Evolutionary conservation across 2,797 vertebrate species (phyloP).

Genomic region (Coilia nasus): DNA sequence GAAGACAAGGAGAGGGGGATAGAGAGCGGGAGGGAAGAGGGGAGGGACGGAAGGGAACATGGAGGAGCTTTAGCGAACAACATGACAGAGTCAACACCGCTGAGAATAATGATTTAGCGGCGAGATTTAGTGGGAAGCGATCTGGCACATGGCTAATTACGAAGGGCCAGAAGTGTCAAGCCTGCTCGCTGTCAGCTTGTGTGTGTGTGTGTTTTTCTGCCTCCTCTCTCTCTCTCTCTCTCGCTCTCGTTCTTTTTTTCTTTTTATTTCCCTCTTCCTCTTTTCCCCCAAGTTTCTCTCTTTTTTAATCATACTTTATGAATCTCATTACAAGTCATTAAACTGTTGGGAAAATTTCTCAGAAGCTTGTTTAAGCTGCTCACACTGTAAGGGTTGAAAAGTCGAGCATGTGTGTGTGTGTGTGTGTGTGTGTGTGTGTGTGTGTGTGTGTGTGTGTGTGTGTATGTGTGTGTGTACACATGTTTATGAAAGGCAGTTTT

Average conservation of each 20-base stretch:
- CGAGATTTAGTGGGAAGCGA: conserved; percentile 80
- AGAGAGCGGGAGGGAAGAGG: conserved; percentile 41
- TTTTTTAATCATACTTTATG: conserved; percentile 77
- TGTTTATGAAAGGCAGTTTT: not conserved
- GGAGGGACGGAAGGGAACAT: conserved; percentile 52
- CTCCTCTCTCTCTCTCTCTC: conserved; percentile 33
- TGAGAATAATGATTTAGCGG: conserved; percentile 82
- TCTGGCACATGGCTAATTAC: conserved; percentile 83
- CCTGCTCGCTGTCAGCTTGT: conserved; percentile 80
- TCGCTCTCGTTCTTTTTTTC: conserved; percentile 65
- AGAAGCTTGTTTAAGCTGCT: conserved; percentile 62
- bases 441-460: not conserved
- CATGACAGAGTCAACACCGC: conserved; percentile 78
- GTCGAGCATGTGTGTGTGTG: conserved; percentile 31
- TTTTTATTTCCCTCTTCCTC: conserved; percentile 57
- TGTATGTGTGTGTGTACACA: not conserved
- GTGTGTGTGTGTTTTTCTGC: conserved; percentile 33
- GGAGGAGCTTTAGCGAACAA: conserved; percentile 77
- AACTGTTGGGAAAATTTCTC: conserved; percentile 77
- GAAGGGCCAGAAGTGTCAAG: conserved; percentile 82
- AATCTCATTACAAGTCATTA: conserved; percentile 85
- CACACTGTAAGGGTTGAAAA: conserved; percentile 25
- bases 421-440: conserved; percentile 25
- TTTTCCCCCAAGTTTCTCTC: conserved; percentile 61
- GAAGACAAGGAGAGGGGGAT: conserved; percentile 30